Evolutionary conservation across 2,888 invertebrate species (phyloP).

Genomic region (Dexiosoma caninum): DNA sequence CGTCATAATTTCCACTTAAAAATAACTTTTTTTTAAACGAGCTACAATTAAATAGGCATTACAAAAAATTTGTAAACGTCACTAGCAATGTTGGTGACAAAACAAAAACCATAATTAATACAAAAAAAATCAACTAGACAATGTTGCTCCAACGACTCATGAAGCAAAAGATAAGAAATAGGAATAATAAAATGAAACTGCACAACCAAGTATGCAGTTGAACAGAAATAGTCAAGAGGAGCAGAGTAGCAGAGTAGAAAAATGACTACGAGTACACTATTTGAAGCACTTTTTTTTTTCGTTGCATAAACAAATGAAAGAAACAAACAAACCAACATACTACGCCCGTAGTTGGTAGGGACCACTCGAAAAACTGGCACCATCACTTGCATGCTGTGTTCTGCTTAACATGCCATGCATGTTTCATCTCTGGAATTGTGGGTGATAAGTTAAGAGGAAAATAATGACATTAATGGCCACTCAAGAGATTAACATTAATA

Average conservation of each 20-base stretch:
- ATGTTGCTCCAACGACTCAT: slow-evolving; percentile 31
- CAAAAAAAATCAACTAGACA: background rate
- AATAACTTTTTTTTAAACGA: background rate
- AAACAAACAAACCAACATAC: background rate
- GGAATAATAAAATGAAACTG: background rate
- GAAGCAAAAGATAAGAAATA: slow-evolving; percentile 36
- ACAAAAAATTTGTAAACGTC: slow-evolving; percentile 1
- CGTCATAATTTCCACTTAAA: background rate
- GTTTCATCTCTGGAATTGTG: slow-evolving; percentile 41
- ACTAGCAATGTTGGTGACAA: background rate
- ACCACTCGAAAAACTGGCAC: background rate
- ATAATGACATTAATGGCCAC: slow-evolving; percentile 58
- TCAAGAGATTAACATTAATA: slow-evolving; percentile 54
- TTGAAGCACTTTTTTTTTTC: no score
- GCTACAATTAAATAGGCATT: background rate
- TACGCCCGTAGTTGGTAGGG: background rate
- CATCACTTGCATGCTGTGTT: background rate
- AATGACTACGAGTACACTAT: no score
- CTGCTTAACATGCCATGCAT: slow-evolving; percentile 15
- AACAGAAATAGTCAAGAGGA: slow-evolving; percentile 20
- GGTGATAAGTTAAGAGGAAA: slow-evolving; percentile 54
- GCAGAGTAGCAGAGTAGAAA: background rate
- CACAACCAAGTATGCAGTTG: slow-evolving; percentile 6
- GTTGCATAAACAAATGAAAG: slow-evolving; percentile 15
- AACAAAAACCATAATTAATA: background rate